Percentiles rank a stretch among this genome's conserved stretches.
Evolutionary conservation across 2,113 vertebrate genomes (phyloP).

Genomic region (Copsychus sechellarum): DNA sequence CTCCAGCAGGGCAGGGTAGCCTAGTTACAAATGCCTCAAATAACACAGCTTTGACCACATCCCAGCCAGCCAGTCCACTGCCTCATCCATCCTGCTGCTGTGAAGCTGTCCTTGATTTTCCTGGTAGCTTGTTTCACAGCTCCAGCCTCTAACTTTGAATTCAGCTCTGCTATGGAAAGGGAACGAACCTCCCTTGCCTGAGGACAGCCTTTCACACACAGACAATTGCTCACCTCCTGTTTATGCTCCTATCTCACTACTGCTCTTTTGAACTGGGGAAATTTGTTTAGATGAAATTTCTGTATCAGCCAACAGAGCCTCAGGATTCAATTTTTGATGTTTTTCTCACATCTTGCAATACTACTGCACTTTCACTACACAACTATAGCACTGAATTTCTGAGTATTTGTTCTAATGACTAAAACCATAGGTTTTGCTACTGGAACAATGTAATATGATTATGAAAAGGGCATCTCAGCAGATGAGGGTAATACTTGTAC

Average conservation of each 20-base stretch:
- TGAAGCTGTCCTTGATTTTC: background rate
- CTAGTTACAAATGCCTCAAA: conserved; percentile 34
- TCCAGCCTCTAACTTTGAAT: background rate
- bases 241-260: background rate
- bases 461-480: background rate
- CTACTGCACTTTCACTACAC: background rate
- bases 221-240: background rate
- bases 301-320: background rate
- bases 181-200: background rate
- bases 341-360: background rate
- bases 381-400: background rate
- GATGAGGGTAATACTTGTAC: background rate
- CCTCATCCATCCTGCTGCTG: background rate
- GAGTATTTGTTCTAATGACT: background rate
- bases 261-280: background rate
- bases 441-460: background rate
- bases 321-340: background rate
- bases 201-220: background rate
- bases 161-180: background rate
- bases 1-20: background rate
- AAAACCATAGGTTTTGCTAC: background rate
- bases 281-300: background rate
- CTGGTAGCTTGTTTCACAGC: background rate
- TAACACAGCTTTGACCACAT: conserved; percentile 19
- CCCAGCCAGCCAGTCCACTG: background rate